Evolutionary conservation across 1,140 invertebrate genomes (phyloP).

Genomic region (Watersipora subatra): DNA sequence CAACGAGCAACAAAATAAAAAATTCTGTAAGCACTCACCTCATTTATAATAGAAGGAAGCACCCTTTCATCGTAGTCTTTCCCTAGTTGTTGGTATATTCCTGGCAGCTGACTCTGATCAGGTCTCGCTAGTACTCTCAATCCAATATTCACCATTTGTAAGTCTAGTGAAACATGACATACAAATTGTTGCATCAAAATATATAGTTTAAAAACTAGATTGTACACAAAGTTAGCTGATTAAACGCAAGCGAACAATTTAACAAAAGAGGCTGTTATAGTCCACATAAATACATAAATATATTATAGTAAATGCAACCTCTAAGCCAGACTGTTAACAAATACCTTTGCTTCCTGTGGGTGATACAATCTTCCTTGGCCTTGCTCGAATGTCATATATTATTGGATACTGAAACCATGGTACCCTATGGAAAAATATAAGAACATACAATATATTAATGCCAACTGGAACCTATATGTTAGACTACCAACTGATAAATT

Average conservation of each 20-base stretch:
- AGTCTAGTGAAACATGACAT: slow-evolving; percentile 49
- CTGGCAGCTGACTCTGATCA: slow-evolving; percentile 61
- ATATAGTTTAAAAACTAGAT: slow-evolving; percentile 2
- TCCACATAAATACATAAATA: background rate
- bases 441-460: background rate
- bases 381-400: slow-evolving; percentile 92
- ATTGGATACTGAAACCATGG: slow-evolving; percentile 99
- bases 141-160: slow-evolving; percentile 99
- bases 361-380: slow-evolving; percentile 88
- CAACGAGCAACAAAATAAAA: too few relatives aligned
- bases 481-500: background rate
- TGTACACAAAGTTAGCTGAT: slow-evolving; percentile 1
- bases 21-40: too few relatives aligned
- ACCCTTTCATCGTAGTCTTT: slow-evolving; percentile 52
- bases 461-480: background rate
- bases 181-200: background rate
- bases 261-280: slow-evolving; percentile 5
- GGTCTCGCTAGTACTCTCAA: slow-evolving; percentile 87
- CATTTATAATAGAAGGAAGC: slow-evolving; percentile 94
- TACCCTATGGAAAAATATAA: slow-evolving; percentile 47
- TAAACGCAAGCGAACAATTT: background rate
- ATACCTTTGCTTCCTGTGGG: slow-evolving; percentile 84
- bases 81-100: slow-evolving; percentile 71
- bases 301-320: background rate
- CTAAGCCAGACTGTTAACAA: background rate